Evolutionary conservation across 2,888 invertebrate species (phyloP), one percentile per base, ranked within the genome.

Genomic region (Eudasyphora cyanicolor): DNA sequence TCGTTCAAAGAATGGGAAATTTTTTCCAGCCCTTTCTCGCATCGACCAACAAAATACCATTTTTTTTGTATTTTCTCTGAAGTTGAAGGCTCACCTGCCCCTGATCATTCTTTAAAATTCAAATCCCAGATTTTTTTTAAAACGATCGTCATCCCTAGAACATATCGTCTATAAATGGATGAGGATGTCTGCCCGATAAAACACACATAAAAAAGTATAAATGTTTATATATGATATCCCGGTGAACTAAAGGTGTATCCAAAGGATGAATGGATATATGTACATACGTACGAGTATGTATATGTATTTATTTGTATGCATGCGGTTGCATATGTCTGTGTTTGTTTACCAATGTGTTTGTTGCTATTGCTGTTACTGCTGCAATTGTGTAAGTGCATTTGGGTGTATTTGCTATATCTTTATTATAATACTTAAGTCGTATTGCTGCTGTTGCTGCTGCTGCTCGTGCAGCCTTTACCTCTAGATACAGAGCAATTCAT

Each of bases 401-500:
- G 64, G 21, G 42, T 38, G 10, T 21, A 17, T 67, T 35, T 38
- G 38, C 24, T 67, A 42, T 67, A 67, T 67, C 67, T 67, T 67
- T 67, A 67, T 67, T 67, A 67, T 67, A 67, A 42, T 67, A 67
- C 67, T 67, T 67, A 67, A 67, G 67, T 67, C 67, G 21, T 42
- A 67, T 38, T 67, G 67, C 19, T 24, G 38, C 38, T 10, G 19
- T 60, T 54, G 17, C 12, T 21, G 6, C 24, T 19, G 1, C 12
- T 54, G 14, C 54, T 17, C 2, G 4, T 51, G 14, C n/a, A n/a
- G n/a, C n/a, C n/a, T n/a, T n/a, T 57, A 17, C 35, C 2, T 1
- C 17, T 19, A 7, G 38, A 32, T 67, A 42, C 38, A 10, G 21
- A 42, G 67, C 24, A 24, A 67, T 67, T 42, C 67, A 67, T 67